Evolutionary conservation across 2,888 invertebrate species (phyloP).

Genomic region (Malthinus seriepunctatus): DNA sequence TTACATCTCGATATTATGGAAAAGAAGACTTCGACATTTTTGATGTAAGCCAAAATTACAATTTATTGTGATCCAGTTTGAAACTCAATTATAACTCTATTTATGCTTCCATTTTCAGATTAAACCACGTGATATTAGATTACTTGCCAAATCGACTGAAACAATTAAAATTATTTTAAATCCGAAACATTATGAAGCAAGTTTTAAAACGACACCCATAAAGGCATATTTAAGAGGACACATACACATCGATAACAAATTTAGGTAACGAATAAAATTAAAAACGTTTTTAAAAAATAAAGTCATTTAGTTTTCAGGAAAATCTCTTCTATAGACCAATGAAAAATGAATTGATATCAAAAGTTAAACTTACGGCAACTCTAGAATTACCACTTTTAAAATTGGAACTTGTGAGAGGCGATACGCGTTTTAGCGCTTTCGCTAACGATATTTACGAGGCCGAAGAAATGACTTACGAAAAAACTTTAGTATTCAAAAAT

Average conservation of each 20-base stretch:
- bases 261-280: conserved; percentile 33
- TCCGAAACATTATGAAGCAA: conserved; percentile 5
- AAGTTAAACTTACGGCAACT: conserved; percentile 30
- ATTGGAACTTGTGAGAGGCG: conserved; percentile 32
- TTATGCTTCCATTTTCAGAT: conserved; percentile 19
- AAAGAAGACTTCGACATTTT: conserved; percentile 26
- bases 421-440: conserved; percentile 34
- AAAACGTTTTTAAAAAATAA: background rate
- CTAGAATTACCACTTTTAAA: conserved; percentile 34
- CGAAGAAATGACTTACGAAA: conserved; percentile 13
- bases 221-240: conserved; percentile 33
- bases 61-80: conserved; percentile 1
- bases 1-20: conserved; percentile 41
- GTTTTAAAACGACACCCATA: conserved; percentile 10
- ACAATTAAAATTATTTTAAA: conserved; percentile 29
- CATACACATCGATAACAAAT: conserved; percentile 36
- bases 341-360: conserved; percentile 35
- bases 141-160: conserved; percentile 33
- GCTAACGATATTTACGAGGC: conserved; percentile 34
- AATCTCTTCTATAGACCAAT: conserved; percentile 34
- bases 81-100: background rate
- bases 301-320: conserved; percentile 36
- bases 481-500: conserved; percentile 38
- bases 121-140: conserved; percentile 36
- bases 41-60: conserved; percentile 18